Evolutionary conservation across 2,888 invertebrate genomes (phyloP), one percentile per base, ranked within the genome.

Genomic region (Ferrisia virgata): DNA sequence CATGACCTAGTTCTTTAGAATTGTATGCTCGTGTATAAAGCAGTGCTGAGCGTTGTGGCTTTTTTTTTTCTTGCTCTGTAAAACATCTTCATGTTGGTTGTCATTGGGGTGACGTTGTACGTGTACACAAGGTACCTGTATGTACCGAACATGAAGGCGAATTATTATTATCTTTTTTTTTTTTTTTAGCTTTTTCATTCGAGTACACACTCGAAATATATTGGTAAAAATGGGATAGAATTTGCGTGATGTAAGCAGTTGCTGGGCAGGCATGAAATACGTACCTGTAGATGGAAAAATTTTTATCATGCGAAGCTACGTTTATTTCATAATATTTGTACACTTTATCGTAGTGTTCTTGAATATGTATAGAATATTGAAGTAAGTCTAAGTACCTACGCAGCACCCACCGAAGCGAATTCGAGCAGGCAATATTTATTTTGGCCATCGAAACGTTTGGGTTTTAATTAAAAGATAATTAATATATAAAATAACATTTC

Each of bases 1-100:
- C 72, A 76, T 76, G 72, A 76, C 72, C 72, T 76, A 76, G 72
- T 76, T 76, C 72, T 76, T 76, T 36, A 76, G 36, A 76, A 76
- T 76, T 76, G 72, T 76, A 36, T 36, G 31, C 72, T 33, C 28
- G 36, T n/a, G n/a, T 76, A 76, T 76, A 76, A 76, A 76, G 72
- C 72, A 76, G 72, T 36, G 36, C 72, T 76, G 72, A 76, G 18
- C 72, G 72, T 76, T 36, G 72, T 36, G 72, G 72, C 36, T 76
- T 76, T 76, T 76, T 76, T 36, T 76, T 36, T 76, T 5, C n/a
- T n/a, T 53, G 9, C 11, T 76, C 18, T 36, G 36, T 76, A 76
- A 18, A 64, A 28, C 72, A 76, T 76, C 72, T 76, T 76, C 36
- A 76, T 76, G 72, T 36, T 36, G 28, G 72, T 36, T 36, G 28